Conservation (phyloP, 1,140 invertebrate species). For the Papilio helenus region DNA sequence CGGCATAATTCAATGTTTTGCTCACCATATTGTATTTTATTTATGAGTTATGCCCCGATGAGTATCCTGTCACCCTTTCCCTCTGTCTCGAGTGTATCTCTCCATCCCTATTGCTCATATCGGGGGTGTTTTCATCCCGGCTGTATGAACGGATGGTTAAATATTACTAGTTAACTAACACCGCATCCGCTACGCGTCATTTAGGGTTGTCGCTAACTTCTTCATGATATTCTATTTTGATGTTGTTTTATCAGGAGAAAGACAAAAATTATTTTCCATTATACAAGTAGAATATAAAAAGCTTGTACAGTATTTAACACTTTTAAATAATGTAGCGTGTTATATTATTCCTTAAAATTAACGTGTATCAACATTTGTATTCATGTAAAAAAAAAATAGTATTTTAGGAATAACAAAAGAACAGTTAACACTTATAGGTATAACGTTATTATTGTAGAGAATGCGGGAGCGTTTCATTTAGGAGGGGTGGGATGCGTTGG, state of each 20-base stretch:
- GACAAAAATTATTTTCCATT: neutral
- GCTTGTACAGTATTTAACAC: neutral
- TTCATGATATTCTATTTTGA: constrained; percentile 52
- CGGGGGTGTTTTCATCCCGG: constrained; percentile 69
- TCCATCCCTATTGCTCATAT: constrained; percentile 57
- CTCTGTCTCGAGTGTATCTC: constrained; percentile 41
- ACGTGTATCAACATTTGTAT: neutral
- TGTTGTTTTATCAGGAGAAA: neutral
- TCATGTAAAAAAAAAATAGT: neutral
- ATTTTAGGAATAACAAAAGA: neutral
- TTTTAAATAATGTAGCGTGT: neutral
- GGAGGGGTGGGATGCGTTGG: constrained; percentile 56
- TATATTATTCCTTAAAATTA: neutral
- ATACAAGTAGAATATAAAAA: neutral
- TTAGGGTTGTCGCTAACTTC: constrained; percentile 62
- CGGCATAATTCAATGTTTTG: constrained; percentile 84
- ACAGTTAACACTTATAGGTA: neutral
- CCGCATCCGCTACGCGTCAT: constrained; percentile 74
- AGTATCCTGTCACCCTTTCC: constrained; percentile 60
- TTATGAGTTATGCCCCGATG: constrained; percentile 81
- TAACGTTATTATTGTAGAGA: neutral
- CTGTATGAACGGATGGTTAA: constrained; percentile 78
- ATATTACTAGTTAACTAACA: constrained; percentile 80
- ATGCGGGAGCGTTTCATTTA: constrained; percentile 66
- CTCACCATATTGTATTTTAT: constrained; percentile 84